Base-by-base conservation (phyloP, 2,113 vertebrate species). In the Hydrochoerus hydrochaeris region DNA sequence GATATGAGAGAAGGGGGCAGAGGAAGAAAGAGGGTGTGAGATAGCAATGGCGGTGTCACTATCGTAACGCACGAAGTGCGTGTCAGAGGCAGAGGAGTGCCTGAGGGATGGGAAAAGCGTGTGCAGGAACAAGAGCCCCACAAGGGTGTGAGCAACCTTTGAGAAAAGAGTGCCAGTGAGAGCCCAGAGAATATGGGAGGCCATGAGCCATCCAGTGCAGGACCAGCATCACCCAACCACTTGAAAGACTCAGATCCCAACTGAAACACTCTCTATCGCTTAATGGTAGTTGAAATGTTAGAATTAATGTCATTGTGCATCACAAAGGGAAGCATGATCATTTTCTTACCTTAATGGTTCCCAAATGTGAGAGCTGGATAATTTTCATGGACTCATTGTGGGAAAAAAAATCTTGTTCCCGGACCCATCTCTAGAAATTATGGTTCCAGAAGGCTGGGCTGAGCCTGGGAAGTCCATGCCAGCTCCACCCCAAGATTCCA, bases 281-380 rank as follows among this genome's bases (percentile, higher is more conserved):
- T 67, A 67, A 73, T 63, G 57, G 62, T 82, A 91, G 58, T 95
- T 85, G 24, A 92, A 67, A 93, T 90, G 62, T 87, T 88, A 63
- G 73, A 85, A 54, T 19, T 73, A 41, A 60, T 67, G 1, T 3
- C 44, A 69, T 88, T 58, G 65, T 88, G 81, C 49, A 17, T 85
- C 62, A 84, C 7, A 62, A 35, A 90, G 13, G 44, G 22, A 67
- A 86, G 8, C 10, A n/a, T 32, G 28, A 49, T 49, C 28, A 78
- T 30, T 78, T 49, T 14, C 46, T 94, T 85, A 57, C 75, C 19
- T 67, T 80, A 60, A n/a, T 81, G 65, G 8, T 81, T 94, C 73
- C 71, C 71, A 88, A 83, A 49, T 30, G 46, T 73, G 14, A 93
- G 54, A 90, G 24, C n/a, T 90, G 32, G n/a, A 73, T 82, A 46